These are phyloP conservation scores for Alca torda DNA, from an alignment of 2,797 vertebrate genomes.

Conservation along the genomic window DNA sequence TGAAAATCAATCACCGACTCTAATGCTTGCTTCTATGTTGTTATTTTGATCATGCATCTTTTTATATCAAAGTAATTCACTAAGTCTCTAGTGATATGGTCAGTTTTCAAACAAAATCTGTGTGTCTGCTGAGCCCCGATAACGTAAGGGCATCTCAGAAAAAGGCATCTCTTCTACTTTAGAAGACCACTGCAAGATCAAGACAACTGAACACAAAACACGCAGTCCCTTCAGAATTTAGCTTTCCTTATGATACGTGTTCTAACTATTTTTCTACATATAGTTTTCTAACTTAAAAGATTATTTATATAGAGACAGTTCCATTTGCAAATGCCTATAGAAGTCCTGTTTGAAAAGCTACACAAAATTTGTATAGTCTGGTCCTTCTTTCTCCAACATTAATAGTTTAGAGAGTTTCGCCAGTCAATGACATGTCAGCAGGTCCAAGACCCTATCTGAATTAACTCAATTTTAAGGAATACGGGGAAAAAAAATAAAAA, in stretches of 20 bases:
- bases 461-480: not conserved
- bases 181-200: not conserved
- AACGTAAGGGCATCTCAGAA: not conserved
- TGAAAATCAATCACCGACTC: not conserved
- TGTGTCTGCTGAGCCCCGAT: not conserved
- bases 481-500: not conserved
- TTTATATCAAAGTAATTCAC: not conserved
- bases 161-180: not conserved
- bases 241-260: not conserved
- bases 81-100: not conserved
- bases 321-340: not conserved
- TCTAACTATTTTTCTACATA: not conserved
- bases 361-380: not conserved
- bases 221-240: not conserved
- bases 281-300: not conserved
- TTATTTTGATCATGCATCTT: not conserved
- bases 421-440: not conserved
- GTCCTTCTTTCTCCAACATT: not conserved
- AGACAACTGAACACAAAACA: not conserved
- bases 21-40: not conserved
- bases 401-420: not conserved
- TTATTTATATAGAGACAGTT: not conserved
- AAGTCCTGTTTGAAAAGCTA: not conserved
- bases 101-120: not conserved
- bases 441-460: not conserved